A percentile compares a stretch with the other conserved stretches of the same genome.
Conservation (phyloP, 2,113 vertebrate genomes). For the Saccopteryx bilineata region DNA sequence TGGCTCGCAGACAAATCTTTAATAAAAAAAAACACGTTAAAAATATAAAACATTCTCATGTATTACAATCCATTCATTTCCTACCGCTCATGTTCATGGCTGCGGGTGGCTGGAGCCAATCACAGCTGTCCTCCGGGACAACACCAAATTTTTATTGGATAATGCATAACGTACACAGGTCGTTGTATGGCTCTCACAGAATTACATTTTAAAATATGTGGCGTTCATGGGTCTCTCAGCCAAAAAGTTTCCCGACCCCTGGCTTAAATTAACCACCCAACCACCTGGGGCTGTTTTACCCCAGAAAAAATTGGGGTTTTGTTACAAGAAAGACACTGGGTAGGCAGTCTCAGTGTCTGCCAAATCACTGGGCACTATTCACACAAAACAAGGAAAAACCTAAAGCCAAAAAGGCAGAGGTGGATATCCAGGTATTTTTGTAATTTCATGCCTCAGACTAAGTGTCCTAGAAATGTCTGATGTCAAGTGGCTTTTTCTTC, state of each 20-base stretch:
- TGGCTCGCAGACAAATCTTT: too few relatives aligned
- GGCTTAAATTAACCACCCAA: neutral
- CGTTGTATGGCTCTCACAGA: too few relatives aligned
- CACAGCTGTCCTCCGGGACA: too few relatives aligned
- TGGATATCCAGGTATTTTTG: slow-evolving; percentile 42
- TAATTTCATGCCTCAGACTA: neutral
- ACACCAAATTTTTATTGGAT: too few relatives aligned
- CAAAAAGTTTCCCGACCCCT: neutral
- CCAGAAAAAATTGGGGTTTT: neutral
- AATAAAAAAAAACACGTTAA: too few relatives aligned
- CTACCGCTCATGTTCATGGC: too few relatives aligned
- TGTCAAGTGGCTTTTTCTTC: neutral
- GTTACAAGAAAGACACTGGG: neutral
- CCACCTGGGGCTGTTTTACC: neutral
- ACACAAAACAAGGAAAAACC: neutral
- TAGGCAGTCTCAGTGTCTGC: neutral
- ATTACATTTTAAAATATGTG: too few relatives aligned
- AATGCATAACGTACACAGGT: too few relatives aligned
- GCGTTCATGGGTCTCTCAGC: too few relatives aligned
- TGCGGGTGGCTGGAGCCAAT: too few relatives aligned
- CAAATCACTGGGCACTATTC: neutral
- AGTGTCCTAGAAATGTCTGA: slow-evolving; percentile 37
- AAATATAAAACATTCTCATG: too few relatives aligned
- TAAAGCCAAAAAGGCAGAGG: slow-evolving; percentile 6
- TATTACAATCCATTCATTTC: too few relatives aligned